These are phyloP conservation scores for Fragariocoptes setiger DNA, from an alignment of 1,140 invertebrate species.

Conservation along the genomic window DNA sequence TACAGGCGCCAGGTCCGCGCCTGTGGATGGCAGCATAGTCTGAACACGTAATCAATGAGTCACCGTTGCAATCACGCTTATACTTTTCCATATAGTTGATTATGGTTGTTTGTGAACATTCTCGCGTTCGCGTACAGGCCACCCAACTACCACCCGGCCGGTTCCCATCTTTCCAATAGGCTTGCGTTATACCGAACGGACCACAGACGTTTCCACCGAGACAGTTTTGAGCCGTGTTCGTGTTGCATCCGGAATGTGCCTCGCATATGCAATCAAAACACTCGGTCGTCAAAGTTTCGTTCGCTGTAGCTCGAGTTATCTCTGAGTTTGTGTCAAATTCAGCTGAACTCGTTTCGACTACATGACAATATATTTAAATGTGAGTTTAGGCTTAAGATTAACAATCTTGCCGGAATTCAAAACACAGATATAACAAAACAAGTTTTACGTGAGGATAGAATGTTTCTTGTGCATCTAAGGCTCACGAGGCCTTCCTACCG, in stretches of 20 bases:
- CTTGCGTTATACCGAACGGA: neutral
- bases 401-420: neutral
- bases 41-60: neutral
- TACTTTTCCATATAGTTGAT: slow-evolving; percentile 35
- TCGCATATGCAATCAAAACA: neutral
- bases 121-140: neutral
- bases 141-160: neutral
- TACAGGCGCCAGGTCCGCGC: slow-evolving; percentile 1
- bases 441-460: neutral
- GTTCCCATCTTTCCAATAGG: neutral
- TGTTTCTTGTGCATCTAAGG: neutral
- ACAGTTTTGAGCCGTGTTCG: neutral
- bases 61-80: slow-evolving; percentile 38
- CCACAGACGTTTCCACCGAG: neutral
- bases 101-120: neutral
- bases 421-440: neutral
- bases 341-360: too few relatives aligned
- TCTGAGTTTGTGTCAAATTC: neutral
- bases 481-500: neutral
- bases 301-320: neutral
- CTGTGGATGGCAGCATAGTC: slow-evolving; percentile 35
- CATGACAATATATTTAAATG: neutral
- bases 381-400: too few relatives aligned
- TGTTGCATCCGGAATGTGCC: neutral
- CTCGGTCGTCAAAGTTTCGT: neutral